Evolutionary conservation across 2,797 vertebrate genomes (phyloP).

Genomic region (Myotis findleyi): DNA sequence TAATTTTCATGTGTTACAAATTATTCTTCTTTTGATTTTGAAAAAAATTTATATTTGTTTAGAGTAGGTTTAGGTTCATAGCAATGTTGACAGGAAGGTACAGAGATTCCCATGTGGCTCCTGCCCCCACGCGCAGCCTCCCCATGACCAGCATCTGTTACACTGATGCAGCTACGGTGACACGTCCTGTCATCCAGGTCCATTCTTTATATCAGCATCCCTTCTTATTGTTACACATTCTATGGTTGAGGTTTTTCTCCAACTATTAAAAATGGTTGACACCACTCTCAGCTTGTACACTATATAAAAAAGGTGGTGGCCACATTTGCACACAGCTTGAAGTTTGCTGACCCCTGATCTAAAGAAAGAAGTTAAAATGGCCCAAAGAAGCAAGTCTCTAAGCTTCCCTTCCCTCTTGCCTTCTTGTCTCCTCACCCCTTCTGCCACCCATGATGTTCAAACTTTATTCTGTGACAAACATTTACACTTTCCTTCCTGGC

Average conservation of each 20-base stretch:
- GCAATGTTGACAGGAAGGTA: background rate
- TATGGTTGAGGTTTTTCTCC: background rate
- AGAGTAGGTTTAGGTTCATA: background rate
- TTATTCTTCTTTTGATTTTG: slow-evolving; percentile 11
- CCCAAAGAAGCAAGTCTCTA: background rate
- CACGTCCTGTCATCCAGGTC: background rate
- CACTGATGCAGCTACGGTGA: background rate
- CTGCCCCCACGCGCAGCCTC: background rate
- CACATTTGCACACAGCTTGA: background rate
- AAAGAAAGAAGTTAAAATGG: background rate
- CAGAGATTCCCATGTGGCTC: background rate
- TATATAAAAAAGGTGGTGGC: background rate
- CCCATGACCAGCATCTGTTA: background rate
- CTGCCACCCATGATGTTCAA: background rate
- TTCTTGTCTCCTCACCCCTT: background rate
- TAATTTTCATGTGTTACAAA: background rate
- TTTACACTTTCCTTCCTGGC: background rate
- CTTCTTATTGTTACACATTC: background rate
- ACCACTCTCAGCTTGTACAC: background rate
- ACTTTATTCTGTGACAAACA: background rate
- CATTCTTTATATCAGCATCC: background rate
- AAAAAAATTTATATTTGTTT: background rate
- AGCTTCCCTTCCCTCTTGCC: background rate
- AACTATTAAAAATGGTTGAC: background rate
- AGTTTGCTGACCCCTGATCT: background rate